These are phyloP conservation scores for Harpagoxenus sublaevis DNA, from an alignment of 2,888 invertebrate species.

Conservation along the genomic window DNA sequence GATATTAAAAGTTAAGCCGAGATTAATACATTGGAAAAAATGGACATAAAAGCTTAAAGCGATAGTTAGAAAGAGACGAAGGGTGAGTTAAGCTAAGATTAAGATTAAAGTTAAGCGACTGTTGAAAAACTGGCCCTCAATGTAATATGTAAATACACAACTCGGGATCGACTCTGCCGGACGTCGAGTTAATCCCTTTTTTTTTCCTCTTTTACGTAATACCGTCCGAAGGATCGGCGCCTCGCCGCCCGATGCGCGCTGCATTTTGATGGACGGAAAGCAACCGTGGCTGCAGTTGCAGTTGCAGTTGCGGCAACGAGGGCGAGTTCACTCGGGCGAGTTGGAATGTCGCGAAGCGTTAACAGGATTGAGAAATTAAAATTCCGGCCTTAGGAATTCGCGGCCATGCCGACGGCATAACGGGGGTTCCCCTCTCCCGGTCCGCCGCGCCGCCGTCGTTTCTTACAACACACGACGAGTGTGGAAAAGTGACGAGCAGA, in stretches of 20 bases:
- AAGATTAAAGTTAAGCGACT: no score
- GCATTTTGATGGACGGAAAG: not conserved
- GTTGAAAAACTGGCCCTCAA: no score
- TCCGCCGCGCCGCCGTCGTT: conserved; percentile 31
- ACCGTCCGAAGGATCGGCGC: not conserved
- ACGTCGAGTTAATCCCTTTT: not conserved
- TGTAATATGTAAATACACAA: no score
- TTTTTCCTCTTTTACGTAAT: conserved; percentile 12
- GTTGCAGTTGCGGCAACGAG: conserved; percentile 20
- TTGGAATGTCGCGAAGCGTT: conserved; percentile 69
- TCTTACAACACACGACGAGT: conserved; percentile 50
- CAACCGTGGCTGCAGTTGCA: not conserved
- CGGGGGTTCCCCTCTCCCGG: conserved; percentile 62
- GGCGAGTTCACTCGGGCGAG: conserved; percentile 7
- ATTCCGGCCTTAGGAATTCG: conserved; percentile 72
- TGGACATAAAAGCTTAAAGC: no score
- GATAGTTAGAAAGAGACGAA: no score
- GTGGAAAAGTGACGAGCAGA: conserved; percentile 52
- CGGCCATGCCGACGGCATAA: conserved; percentile 66
- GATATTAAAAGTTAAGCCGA: no score
- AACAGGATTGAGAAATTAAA: conserved; percentile 76
- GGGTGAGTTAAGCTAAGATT: no score
- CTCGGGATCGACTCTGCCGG: not conserved
- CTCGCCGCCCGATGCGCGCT: not conserved
- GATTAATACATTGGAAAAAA: no score